Evolutionary conservation across 2,888 invertebrate genomes (phyloP).

Genomic region (Tupiocoris notatus): DNA sequence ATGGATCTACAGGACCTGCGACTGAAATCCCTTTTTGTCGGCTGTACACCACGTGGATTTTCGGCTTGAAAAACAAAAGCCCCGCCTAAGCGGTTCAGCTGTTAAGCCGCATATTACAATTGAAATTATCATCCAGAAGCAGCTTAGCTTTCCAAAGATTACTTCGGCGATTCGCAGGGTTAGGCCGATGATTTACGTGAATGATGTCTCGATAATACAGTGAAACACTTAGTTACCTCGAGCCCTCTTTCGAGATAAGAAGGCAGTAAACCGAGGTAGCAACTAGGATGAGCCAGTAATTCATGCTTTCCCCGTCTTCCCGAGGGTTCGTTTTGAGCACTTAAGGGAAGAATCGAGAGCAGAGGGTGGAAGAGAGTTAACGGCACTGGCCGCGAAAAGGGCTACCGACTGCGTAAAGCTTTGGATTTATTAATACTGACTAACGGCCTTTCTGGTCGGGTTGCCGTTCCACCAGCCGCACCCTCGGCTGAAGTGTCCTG

Average conservation of each 20-base stretch:
- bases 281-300: conserved; percentile 28
- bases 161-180: too few species aligned
- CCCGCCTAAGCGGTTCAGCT: too few species aligned
- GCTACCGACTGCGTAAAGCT: conserved; percentile 7
- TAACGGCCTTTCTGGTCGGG: conserved; percentile 16
- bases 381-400: not conserved
- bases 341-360: conserved; percentile 1
- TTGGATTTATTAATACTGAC: conserved; percentile 37
- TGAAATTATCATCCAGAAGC: too few species aligned
- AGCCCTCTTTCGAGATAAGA: conserved; percentile 14
- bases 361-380: conserved; percentile 1
- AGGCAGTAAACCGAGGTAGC: conserved; percentile 7
- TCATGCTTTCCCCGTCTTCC: conserved; percentile 15
- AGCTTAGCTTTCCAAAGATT: too few species aligned
- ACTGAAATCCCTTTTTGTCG: too few species aligned
- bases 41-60: too few species aligned
- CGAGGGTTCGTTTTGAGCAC: conserved; percentile 7
- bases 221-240: conserved; percentile 17
- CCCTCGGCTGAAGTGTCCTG: not conserved
- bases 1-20: too few species aligned
- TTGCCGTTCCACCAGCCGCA: not conserved
- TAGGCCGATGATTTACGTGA: conserved; percentile 24
- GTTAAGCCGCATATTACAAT: too few species aligned
- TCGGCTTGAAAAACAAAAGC: too few species aligned
- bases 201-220: conserved; percentile 13